Conservation (phyloP, 2,888 invertebrate genomes). For the Scaptodrosophila latifasciaeformis region DNA sequence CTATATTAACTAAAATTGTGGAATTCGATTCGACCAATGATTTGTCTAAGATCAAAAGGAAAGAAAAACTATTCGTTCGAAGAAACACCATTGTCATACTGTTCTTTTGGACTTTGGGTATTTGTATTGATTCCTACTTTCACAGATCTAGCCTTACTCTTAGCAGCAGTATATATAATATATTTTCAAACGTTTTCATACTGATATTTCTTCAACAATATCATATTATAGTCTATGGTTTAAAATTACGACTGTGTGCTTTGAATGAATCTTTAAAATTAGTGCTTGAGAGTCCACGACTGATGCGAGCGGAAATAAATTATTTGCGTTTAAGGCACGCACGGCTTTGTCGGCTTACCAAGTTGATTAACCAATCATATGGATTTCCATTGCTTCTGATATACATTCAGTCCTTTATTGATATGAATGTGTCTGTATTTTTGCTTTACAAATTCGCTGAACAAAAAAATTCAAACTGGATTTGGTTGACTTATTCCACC, state of each 20-base stretch:
- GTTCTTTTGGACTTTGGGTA: no score
- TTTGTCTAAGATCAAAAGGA: no score
- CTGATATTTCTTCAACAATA: conserved; percentile 46
- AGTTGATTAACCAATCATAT: conserved; percentile 29
- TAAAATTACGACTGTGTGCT: conserved; percentile 21
- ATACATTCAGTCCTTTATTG: conserved; percentile 38
- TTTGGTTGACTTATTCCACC: conserved; percentile 30
- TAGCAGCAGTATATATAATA: no score
- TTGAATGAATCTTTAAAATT: conserved; percentile 18
- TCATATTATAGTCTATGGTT: conserved; percentile 34
- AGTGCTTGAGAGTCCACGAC: conserved; percentile 16
- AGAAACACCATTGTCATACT: no score
- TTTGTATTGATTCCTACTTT: no score
- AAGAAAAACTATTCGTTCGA: no score
- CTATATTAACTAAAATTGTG: conserved; percentile 18
- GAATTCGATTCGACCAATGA: conserved; percentile 34
- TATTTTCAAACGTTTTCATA: no score
- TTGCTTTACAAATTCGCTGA: conserved; percentile 38
- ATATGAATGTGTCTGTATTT: conserved; percentile 44
- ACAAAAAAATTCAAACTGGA: conserved; percentile 3
- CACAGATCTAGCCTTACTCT: no score
- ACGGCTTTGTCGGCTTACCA: conserved; percentile 30
- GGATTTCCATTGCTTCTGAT: conserved; percentile 36
- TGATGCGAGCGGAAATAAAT: conserved; percentile 21
- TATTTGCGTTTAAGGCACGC: conserved; percentile 32